Evolutionary conservation across 2,113 vertebrate species (phyloP), one percentile per base, ranked within the genome.

Genomic region (Nesogale talazaci): DNA sequence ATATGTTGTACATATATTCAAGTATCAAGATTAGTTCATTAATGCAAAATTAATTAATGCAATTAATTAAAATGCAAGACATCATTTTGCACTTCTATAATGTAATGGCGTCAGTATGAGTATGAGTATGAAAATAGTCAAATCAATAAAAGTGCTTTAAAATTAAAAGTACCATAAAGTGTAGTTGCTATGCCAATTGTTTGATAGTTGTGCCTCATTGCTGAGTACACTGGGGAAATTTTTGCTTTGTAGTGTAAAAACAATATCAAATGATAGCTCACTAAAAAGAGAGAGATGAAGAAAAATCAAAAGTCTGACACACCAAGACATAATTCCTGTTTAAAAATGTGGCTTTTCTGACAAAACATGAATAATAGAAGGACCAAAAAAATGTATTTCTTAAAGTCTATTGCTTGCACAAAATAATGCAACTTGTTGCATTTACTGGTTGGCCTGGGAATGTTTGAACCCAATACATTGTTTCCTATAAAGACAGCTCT

Each of bases 331-430:
- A 88, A 81, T 40, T 90, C 11, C 10, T 38, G 8, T 46, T 84
- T 59, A 6, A 1, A 86, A 75, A 67, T n/a, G 23, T 78, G 52
- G 40, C n/a, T 63, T 87, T 89, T 95, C 46, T 85, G 75, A 91
- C n/a, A 85, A 83, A 69, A 81, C 6, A 31, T 23, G 19, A 42
- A 80, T 6, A 81, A 6, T 17, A 84, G 16, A 69, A 6, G 29
- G 25, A 89, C n/a, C n/a, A 3, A 81, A 91, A 61, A 59, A 38
- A 40, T 87, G 31, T 19, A 59, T 5, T 2, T 61, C 2, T 61
- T n/a, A 83, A 75, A 80, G 52, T 88, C 19, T 52, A 79, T 1
- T 34, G 19, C 69, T 93, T 87, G 31, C 19, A 81, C 40, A 19
- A 74, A 38, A 52, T 46, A 74, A 31, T 56, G 40, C 36, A 90